Percentiles rank a stretch among this genome's conserved stretches.
Evolutionary conservation across 92 coral and sea anemone species (phyloP).

Genomic region (Hydrozoanthus gracilis): DNA sequence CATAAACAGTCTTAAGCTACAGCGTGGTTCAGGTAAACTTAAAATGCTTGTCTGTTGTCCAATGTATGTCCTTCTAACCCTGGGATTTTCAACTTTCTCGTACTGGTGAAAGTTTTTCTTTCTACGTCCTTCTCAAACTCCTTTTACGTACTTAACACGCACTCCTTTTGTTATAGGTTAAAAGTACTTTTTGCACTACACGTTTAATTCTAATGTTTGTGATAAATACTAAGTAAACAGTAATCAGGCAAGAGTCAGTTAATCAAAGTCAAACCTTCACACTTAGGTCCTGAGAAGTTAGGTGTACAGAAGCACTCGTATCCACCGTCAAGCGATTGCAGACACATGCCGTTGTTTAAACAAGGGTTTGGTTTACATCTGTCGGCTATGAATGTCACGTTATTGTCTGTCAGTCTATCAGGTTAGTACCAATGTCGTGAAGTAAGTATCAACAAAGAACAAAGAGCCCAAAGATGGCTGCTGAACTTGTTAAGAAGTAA

Average conservation of each 20-base stretch:
- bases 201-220: background rate
- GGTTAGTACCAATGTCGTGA: too few relatives aligned
- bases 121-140: too few relatives aligned
- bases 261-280: conserved; percentile 94
- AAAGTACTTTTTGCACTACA: background rate
- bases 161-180: too few relatives aligned
- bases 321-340: conserved; percentile 90
- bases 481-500: too few relatives aligned
- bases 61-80: background rate
- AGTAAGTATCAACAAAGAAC: too few relatives aligned
- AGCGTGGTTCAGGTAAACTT: too few relatives aligned
- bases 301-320: conserved; percentile 89
- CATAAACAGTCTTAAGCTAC: too few relatives aligned
- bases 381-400: conserved; percentile 56
- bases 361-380: conserved; percentile 89
- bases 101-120: too few relatives aligned
- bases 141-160: too few relatives aligned
- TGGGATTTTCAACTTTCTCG: background rate
- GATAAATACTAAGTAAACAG: background rate
- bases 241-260: conserved; percentile 48
- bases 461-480: too few relatives aligned
- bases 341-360: conserved; percentile 85
- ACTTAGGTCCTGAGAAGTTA: conserved; percentile 94
- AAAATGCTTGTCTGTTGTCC: background rate
- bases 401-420: conserved; percentile 14